phyloP scores from a whole-genome alignment of 1,140 invertebrate species.

The Caerostris extrusa region DNA sequence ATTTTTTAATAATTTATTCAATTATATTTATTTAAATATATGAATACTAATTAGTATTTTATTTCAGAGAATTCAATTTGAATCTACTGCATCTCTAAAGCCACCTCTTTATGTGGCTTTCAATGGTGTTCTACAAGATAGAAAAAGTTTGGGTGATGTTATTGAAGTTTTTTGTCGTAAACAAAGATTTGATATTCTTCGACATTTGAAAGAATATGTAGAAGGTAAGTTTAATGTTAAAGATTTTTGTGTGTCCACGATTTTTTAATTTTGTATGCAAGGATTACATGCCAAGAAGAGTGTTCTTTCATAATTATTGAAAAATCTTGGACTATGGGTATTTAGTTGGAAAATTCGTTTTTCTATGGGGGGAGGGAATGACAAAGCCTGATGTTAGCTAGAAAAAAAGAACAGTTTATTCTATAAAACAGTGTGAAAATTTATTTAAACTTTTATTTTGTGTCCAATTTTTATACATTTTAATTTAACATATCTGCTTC shows the following conservation, averaged over 20 bases:
- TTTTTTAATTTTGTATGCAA: not conserved
- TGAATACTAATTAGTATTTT: not conserved
- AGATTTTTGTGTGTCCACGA: not conserved
- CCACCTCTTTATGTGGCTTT: not conserved
- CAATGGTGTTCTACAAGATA: not conserved
- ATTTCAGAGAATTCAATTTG: not conserved
- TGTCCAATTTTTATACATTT: too few species aligned
- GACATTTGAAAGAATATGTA: not conserved
- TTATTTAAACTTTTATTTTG: too few species aligned
- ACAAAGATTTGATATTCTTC: not conserved
- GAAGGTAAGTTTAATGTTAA: not conserved
- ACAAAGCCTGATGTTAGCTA: too few species aligned
- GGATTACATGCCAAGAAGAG: not conserved
- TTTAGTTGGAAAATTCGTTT: not conserved
- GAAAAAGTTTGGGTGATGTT: not conserved
- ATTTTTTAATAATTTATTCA: not conserved
- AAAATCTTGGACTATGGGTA: not conserved
- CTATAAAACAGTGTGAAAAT: too few species aligned
- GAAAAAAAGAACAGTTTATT: too few species aligned
- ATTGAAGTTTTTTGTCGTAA: not conserved
- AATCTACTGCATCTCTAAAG: not conserved
- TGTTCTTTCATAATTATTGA: not conserved
- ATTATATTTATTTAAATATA: not conserved
- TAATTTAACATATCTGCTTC: too few species aligned
- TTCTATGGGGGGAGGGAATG: too few species aligned